phyloP scores from a whole-genome alignment of 2,888 invertebrate genomes.

The Tenthredo notha region DNA sequence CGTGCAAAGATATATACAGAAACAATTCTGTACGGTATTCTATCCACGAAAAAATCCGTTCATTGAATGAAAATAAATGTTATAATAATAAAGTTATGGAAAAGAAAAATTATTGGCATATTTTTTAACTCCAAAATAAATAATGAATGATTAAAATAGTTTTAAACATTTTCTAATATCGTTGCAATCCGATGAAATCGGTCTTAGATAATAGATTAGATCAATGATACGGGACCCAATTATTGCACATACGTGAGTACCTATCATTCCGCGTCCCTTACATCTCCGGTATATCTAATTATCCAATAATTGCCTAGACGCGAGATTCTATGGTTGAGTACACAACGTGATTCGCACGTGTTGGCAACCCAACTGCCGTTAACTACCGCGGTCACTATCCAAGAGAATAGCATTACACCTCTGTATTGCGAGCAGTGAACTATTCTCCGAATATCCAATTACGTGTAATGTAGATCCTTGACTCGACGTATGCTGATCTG shows the following conservation, averaged over 20 bases:
- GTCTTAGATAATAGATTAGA: background rate
- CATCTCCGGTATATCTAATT: conserved; percentile 42
- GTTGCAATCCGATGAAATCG: background rate
- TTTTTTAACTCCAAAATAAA: background rate
- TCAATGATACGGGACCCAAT: conserved; percentile 6
- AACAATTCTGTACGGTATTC: background rate
- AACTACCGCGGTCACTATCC: conserved; percentile 14
- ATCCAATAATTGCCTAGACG: conserved; percentile 22
- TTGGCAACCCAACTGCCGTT: conserved; percentile 20
- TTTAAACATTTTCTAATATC: background rate
- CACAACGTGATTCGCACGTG: conserved; percentile 38
- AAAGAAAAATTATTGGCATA: background rate
- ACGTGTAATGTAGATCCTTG: conserved; percentile 8
- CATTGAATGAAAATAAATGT: background rate
- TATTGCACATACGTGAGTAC: background rate
- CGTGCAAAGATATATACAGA: background rate
- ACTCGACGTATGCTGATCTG: background rate
- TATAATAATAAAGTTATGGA: background rate
- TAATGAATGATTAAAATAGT: background rate
- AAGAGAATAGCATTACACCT: conserved; percentile 36
- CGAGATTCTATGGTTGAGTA: conserved; percentile 32
- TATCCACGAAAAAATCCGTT: background rate
- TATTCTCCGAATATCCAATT: conserved; percentile 35
- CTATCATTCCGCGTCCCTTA: conserved; percentile 37
- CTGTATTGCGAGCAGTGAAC: background rate